Base-by-base conservation (phyloP, 2,888 invertebrate species). In the Pycnomerus fuliginosus region DNA sequence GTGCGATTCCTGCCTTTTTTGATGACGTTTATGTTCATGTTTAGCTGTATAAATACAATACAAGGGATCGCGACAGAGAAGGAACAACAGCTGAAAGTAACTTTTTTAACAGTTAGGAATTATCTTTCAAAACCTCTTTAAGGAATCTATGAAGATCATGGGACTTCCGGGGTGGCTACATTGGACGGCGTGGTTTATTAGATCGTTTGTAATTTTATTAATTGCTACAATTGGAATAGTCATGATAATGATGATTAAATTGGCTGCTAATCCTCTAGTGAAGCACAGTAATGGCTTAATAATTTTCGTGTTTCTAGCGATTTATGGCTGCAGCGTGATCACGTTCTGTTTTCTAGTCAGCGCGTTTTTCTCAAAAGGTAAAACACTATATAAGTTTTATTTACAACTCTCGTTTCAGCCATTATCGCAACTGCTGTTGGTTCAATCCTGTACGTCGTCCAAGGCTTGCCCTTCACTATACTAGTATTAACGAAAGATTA, bases 261-360 rank as follows among this genome's bases (percentile, higher is more conserved):
- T 16, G 2, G 7, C 2, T 3, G 5, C 4, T 8, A 13, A 12
- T 12, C 14, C 38, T 3, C 16, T 27, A 7, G 15, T 36, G 2
- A 22, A 16, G 12, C 14, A 27, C 11, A 10, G 24, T 0, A 77
- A 84, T 50, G 80, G 83, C 54, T 68, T 78, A 0, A 79, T 89
- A 1, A 62, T 91, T 22, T 72, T 90, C 14, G 72, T 90, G 34
- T 87, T 87, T 60, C 58, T 93, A 3, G 58, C 87, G 5, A 68
- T 88, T 31, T 94, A 88, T 64, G 70, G 84, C 32, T 75, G 83
- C 36, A 76, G 85, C 30, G 80, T 80, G 28, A 87, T 90, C 52
- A 82, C 82, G 30, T 87, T 89, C 67, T 84, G 85, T 63, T 92
- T 91, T 66, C 82, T 87, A 74, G 70, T 91, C 44, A 87, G 89